Conservation (phyloP, 2,797 vertebrate genomes). For the Paedocypris micromegethes region DNA sequence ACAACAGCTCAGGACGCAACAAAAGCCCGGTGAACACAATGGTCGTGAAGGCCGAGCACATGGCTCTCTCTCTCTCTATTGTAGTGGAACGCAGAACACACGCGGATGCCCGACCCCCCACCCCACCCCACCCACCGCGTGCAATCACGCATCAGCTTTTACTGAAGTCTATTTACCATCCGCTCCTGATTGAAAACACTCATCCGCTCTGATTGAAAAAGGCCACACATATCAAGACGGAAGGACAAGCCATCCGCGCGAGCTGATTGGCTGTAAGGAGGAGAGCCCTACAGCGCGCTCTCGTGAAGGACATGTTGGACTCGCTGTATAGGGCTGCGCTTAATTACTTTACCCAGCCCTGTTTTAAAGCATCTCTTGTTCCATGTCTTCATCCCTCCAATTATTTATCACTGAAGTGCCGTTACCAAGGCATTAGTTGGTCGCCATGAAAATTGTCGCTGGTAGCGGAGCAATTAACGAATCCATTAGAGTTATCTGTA, state of each 20-base stretch:
- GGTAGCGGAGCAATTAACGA: constrained; percentile 52
- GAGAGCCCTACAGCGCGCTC: constrained; percentile 33
- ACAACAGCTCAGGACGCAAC: not conserved
- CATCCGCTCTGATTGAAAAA: constrained; percentile 48
- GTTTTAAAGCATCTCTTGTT: constrained; percentile 47
- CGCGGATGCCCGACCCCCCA: not conserved
- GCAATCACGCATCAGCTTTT: constrained; percentile 49
- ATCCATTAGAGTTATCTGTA: constrained; percentile 58
- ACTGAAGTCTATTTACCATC: constrained; percentile 43
- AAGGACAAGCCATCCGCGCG: constrained; percentile 14
- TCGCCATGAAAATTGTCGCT: constrained; percentile 47
- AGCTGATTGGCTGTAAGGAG: constrained; percentile 43
- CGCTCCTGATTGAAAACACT: constrained; percentile 51
- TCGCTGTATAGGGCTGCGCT: constrained; percentile 39
- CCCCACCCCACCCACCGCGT: constrained; percentile 29
- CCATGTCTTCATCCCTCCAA: constrained; percentile 42
- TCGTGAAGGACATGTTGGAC: constrained; percentile 45
- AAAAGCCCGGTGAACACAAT: not conserved
- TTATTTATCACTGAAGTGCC: constrained; percentile 53
- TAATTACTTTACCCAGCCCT: constrained; percentile 43
- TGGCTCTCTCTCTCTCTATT: not conserved
- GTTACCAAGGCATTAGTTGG: constrained; percentile 56
- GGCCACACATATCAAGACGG: constrained; percentile 43
- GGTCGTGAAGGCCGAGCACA: not conserved
- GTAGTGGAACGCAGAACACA: constrained; percentile 21